Base-by-base conservation (phyloP, 2,113 vertebrate genomes). In the Apus apus region DNA sequence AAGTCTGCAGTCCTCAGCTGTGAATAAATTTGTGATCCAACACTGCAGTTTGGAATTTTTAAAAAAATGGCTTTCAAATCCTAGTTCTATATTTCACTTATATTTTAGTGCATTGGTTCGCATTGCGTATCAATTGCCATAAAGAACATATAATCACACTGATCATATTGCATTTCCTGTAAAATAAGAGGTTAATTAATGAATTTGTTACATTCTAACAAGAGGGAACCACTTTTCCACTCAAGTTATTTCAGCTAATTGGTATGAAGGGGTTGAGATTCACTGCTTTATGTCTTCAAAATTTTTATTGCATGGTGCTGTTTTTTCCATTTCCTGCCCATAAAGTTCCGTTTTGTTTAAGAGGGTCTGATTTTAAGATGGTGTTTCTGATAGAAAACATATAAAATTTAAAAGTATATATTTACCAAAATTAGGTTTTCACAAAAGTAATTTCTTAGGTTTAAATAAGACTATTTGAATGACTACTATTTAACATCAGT, bases 1-100 rank as follows among this genome's bases (percentile, higher is more conserved):
- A 71, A 43, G 45, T 53, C 53, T 61, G 50, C 17, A 15, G 26
- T 85, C 66, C 57, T 78, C 85, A 81, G n/a, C 61, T 85, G 30
- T 5, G 6, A 89, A 81, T 92, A 89, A 58, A 89, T 87, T 89
- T 85, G 58, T 88, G 60, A 76, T 78, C 64, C 82, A 91, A 68
- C 40, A 54, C 12, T 40, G 32, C 21, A 68, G 50, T 51, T 68
- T 25, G 25, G 8, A 23, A 58, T 90, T 89, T 90, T 89, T 87
- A 89, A 73, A 91, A 78, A 91, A 92, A 89, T 20, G 14, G 2
- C 21, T 92, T 84, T 87, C 18, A 3, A 3, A 19, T 45, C 48
- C 70, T 16, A 48, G 6, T 64, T 92, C 51, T 86, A 3, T 34
- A 83, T 77, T 92, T 85, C 36, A 58, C 15, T 77, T 77, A 5